Evolutionary conservation across 2,888 invertebrate genomes (phyloP), one percentile per base, ranked within the genome.

Genomic region (Apantesis nais): DNA sequence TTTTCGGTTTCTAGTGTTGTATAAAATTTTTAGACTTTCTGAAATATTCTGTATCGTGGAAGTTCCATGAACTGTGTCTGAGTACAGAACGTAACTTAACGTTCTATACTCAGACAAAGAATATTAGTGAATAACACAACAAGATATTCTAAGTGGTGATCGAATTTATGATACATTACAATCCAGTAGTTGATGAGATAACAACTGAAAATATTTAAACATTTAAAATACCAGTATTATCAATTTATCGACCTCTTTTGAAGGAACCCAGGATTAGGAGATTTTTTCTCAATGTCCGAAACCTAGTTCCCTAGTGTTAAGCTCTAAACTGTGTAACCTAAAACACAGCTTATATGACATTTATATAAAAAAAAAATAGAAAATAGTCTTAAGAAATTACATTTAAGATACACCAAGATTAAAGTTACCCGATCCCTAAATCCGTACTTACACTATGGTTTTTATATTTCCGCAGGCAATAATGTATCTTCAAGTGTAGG

Each of bases 381-480:
- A 64, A 41, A 29, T 19, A 29, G 2, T 64, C 48, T 31, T 44
- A 7, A 37, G 11, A 55, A 62, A 62, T 4, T 11, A 48, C 7
- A 58, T 55, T 12, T 55, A 58, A 58, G 7, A 58, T 29, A 39
- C 5, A 16, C 16, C 62, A n/a, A 9, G 37, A 22, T 39, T 37
- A 66, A 70, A 44, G 62, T 60, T 73, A 65, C 41, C 67, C 25
- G 52, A 64, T 65, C 74, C 76, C 70, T 31, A 79, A 79, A 76
- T 73, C 67, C 74, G 62, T 63, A 63, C 64, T 66, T 66, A 69
- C 73, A 67, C 68, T 65, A 77, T 84, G 84, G 83, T 89, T 91
- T 91, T 93, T 93, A 94, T 92, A 89, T 89, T 89, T 92, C 92
- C 92, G 86, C 83, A 84, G 86, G 85, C 89, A 89, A 90, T 90